Percentiles rank a stretch among this genome's conserved stretches.
Evolutionary conservation across 1,140 invertebrate species (phyloP).

Genomic region (Platyscapa corneri): DNA sequence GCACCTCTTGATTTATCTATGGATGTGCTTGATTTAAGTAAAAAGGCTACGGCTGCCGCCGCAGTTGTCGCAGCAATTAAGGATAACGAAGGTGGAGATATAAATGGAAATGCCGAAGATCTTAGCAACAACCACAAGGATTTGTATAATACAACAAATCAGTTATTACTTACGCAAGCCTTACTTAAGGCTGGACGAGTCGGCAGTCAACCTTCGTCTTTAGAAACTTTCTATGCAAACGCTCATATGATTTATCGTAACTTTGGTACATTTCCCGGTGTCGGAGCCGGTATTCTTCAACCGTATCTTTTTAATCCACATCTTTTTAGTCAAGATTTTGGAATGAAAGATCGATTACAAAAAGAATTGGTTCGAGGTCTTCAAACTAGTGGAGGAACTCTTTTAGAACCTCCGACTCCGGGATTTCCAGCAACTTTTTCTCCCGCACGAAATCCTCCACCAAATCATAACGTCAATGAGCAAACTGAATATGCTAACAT

Average conservation of each 20-base stretch:
- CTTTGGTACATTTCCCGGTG: conserved; percentile 72
- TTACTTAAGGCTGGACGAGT: conserved; percentile 76
- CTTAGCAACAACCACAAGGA: conserved; percentile 61
- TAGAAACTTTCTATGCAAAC: conserved; percentile 74
- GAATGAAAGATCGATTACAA: conserved; percentile 80
- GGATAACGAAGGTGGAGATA: conserved; percentile 36
- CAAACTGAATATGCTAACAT: conserved; percentile 54
- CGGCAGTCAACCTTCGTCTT: conserved; percentile 62
- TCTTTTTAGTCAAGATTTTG: conserved; percentile 76
- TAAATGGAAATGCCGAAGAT: conserved; percentile 52
- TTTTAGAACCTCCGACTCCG: conserved; percentile 75
- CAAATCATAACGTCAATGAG: conserved; percentile 50
- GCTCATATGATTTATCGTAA: conserved; percentile 72
- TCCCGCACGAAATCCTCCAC: conserved; percentile 49
- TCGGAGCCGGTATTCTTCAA: conserved; percentile 71
- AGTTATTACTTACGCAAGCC: conserved; percentile 77
- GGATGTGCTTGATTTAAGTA: conserved; percentile 91
- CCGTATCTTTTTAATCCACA: conserved; percentile 75
- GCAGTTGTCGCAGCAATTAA: conserved; percentile 50
- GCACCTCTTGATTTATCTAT: conserved; percentile 85
- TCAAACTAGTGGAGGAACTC: conserved; percentile 80
- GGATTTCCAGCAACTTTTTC: conserved; percentile 59
- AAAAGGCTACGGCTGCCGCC: conserved; percentile 77
- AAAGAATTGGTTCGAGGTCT: conserved; percentile 80
- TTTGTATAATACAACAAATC: conserved; percentile 71